These are phyloP conservation scores for Origma solitaria DNA, from an alignment of 2,113 vertebrate genomes.

Conservation along the genomic window DNA sequence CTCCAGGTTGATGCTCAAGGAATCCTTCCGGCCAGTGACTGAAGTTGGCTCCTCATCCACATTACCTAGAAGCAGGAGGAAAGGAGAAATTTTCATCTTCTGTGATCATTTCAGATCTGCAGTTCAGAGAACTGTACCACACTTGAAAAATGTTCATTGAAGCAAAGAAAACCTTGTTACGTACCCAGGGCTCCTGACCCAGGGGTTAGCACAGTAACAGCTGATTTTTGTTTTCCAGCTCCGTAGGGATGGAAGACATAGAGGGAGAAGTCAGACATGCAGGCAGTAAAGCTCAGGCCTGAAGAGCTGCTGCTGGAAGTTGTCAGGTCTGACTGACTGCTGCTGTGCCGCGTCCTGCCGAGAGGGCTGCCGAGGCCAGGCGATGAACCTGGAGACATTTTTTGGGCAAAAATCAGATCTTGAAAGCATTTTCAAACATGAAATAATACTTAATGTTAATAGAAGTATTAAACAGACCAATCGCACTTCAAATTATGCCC, in stretches of 20 bases:
- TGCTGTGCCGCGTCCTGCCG: constrained; percentile 90
- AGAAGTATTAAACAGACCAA: neutral
- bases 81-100: neutral
- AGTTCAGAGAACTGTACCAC: neutral
- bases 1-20: constrained; percentile 96
- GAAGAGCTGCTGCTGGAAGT: constrained; percentile 87
- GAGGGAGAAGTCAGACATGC: constrained; percentile 98
- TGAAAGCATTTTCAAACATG: neutral
- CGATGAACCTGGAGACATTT: constrained; percentile 75
- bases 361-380: constrained; percentile 87
- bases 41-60: constrained; percentile 94
- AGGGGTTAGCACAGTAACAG: constrained; percentile 85
- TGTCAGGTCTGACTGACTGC: constrained; percentile 93
- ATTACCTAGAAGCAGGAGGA: constrained; percentile 70
- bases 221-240: constrained; percentile 93
- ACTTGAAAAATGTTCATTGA: neutral
- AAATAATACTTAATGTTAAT: neutral
- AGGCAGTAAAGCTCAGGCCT: constrained; percentile 96
- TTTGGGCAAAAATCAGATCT: neutral
- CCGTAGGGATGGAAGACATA: constrained; percentile 98
- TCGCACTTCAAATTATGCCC: neutral
- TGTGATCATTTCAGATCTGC: neutral
- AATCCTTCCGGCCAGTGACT: constrained; percentile 97
- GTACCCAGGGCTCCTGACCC: constrained; percentile 87
- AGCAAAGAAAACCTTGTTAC: neutral